Evolutionary conservation across 2,797 vertebrate species (phyloP).

Genomic region (Trachurus trachurus): DNA sequence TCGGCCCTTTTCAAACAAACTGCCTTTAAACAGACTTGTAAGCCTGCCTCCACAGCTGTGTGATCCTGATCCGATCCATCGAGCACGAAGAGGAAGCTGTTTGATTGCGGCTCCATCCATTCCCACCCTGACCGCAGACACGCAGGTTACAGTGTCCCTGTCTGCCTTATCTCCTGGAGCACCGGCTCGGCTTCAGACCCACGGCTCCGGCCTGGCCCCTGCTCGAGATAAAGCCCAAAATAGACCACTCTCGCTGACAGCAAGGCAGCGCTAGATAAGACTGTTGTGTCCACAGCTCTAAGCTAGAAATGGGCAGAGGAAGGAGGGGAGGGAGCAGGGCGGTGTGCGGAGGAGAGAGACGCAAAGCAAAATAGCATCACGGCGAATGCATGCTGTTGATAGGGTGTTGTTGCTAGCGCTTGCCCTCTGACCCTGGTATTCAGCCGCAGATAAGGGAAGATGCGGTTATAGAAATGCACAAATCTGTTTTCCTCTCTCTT

Average conservation of each 20-base stretch:
- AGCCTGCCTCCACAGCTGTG: conserved; percentile 47
- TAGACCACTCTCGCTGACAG: conserved; percentile 83
- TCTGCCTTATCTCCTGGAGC: conserved; percentile 82
- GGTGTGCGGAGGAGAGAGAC: conserved; percentile 23
- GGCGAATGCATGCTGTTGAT: conserved; percentile 43
- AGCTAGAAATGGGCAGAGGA: conserved; percentile 46
- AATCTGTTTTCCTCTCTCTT: conserved; percentile 41
- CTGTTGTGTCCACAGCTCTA: conserved; percentile 74
- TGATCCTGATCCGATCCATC: conserved; percentile 72
- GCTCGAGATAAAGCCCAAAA: conserved; percentile 85
- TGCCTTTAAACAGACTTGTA: conserved; percentile 58
- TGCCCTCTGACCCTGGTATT: conserved; percentile 62
- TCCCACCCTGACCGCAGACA: conserved; percentile 80
- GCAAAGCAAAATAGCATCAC: conserved; percentile 53
- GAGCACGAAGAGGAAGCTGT: conserved; percentile 70
- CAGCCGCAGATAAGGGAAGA: conserved; percentile 62
- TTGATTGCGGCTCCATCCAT: conserved; percentile 73
- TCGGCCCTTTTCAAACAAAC: conserved; percentile 45
- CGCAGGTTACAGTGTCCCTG: conserved; percentile 80
- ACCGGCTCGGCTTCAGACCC: conserved; percentile 71
- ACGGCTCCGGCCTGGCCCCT: conserved; percentile 58
- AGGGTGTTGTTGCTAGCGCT: conserved; percentile 41
- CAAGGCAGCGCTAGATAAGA: conserved; percentile 80
- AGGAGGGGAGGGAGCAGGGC: conserved; percentile 10
- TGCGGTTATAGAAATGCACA: conserved; percentile 49